Percentiles rank a stretch among this genome's conserved stretches.
Evolutionary conservation across 92 coral and sea anemone genomes (phyloP).

Genomic region (Phenganax subtilis): DNA sequence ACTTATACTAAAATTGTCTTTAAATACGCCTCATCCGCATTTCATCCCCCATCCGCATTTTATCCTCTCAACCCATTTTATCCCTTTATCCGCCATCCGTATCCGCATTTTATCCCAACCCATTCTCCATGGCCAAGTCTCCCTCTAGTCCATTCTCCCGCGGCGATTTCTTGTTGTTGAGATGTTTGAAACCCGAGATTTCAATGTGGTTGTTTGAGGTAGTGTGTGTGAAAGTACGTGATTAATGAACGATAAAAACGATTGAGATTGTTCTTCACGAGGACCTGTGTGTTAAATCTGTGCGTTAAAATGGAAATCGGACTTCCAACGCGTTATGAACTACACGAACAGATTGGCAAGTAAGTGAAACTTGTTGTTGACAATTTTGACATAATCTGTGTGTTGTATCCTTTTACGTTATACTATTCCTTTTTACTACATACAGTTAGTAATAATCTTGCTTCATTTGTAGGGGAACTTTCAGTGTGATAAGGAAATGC

Average conservation of each 20-base stretch:
- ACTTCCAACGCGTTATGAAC: constrained; percentile 91
- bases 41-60: no score
- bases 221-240: no score
- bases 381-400: constrained; percentile 36
- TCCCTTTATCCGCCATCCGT: no score
- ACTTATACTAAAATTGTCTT: no score
- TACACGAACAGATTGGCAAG: constrained; percentile 99
- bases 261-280: not conserved
- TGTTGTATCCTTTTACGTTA: not conserved
- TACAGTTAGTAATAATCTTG: not conserved
- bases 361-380: constrained; percentile 47
- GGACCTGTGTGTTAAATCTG: not conserved
- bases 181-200: no score
- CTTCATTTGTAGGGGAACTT: constrained; percentile 70
- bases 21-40: no score
- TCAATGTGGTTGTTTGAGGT: no score
- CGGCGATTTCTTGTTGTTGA: no score
- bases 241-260: constrained; percentile 13
- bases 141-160: no score
- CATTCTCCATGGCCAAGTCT: no score
- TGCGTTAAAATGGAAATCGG: constrained; percentile 69
- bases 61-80: no score
- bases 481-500: constrained; percentile 94
- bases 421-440: not conserved
- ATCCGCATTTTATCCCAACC: no score